A percentile compares a stretch with the other conserved stretches of the same genome.
Evolutionary conservation across 92 coral and sea anemone species (phyloP).

Genomic region (Epizoanthus rinbou): DNA sequence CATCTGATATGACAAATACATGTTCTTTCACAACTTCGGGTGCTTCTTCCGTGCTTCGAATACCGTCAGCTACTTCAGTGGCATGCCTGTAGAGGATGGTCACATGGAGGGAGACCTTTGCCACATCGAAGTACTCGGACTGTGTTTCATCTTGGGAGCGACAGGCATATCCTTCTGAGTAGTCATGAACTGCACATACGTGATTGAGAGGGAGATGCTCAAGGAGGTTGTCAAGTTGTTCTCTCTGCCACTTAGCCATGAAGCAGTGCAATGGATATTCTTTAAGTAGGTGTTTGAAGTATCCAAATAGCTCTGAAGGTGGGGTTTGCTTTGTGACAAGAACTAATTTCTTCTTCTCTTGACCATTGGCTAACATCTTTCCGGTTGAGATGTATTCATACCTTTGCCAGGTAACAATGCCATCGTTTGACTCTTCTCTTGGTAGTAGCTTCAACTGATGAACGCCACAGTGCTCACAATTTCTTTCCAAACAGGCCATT

Average conservation of each 20-base stretch:
- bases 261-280: constrained; percentile 34
- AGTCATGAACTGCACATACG: constrained; percentile 30
- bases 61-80: constrained; percentile 41
- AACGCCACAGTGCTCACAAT: constrained; percentile 32
- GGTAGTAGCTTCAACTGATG: constrained; percentile 26
- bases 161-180: constrained; percentile 42
- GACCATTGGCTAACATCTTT: constrained; percentile 39
- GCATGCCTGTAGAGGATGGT: neutral
- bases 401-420: constrained; percentile 40
- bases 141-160: constrained; percentile 50
- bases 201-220: constrained; percentile 16
- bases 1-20: constrained; percentile 32
- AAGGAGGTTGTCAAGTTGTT: constrained; percentile 26
- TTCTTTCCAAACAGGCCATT: constrained; percentile 30
- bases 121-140: neutral
- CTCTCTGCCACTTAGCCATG: constrained; percentile 2
- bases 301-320: constrained; percentile 19
- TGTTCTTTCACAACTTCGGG: constrained; percentile 37
- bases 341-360: constrained; percentile 20
- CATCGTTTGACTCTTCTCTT: constrained; percentile 28
- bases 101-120: no score
- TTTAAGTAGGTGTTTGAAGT: constrained; percentile 21
- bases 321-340: constrained; percentile 32
- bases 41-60: constrained; percentile 30
- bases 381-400: constrained; percentile 39